phyloP scores from a whole-genome alignment of 30 jellyfish, hydroid and myxozoan genomes.

The Thelohanellus kitauei region DNA sequence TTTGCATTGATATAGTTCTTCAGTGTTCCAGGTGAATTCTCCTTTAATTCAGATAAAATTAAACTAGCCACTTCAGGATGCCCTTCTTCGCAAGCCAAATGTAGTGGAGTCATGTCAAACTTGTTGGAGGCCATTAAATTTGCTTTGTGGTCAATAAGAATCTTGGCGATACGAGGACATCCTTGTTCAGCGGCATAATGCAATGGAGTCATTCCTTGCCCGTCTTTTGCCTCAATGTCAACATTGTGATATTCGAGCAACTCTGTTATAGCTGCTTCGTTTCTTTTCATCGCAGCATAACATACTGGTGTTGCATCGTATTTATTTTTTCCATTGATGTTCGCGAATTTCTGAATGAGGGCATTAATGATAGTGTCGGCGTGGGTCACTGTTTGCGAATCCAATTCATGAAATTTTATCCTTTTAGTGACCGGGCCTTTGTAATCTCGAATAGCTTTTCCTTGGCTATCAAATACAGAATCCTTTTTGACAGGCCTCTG shows the following conservation, averaged over 20 bases:
- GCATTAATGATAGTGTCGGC: no score
- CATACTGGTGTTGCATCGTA: conserved; percentile 17
- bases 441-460: no score
- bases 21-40: no score
- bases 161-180: conserved; percentile 9
- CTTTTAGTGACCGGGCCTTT: no score
- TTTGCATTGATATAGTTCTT: no score
- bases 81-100: conserved; percentile 42
- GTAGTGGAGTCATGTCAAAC: conserved; percentile 33
- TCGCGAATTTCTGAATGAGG: no score
- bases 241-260: conserved; percentile 12
- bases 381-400: no score
- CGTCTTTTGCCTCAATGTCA: conserved; percentile 25
- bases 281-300: not conserved
- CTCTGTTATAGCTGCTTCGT: conserved; percentile 18
- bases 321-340: conserved; percentile 33
- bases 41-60: not conserved
- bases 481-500: no score
- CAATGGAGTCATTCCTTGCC: conserved; percentile 15
- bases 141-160: conserved; percentile 22
- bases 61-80: not conserved
- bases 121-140: conserved; percentile 15
- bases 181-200: conserved; percentile 78
- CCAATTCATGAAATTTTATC: no score
- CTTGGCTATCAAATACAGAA: no score